phyloP scores from a whole-genome alignment of 1,140 invertebrate genomes.

The Acromyrmex echinatior region DNA sequence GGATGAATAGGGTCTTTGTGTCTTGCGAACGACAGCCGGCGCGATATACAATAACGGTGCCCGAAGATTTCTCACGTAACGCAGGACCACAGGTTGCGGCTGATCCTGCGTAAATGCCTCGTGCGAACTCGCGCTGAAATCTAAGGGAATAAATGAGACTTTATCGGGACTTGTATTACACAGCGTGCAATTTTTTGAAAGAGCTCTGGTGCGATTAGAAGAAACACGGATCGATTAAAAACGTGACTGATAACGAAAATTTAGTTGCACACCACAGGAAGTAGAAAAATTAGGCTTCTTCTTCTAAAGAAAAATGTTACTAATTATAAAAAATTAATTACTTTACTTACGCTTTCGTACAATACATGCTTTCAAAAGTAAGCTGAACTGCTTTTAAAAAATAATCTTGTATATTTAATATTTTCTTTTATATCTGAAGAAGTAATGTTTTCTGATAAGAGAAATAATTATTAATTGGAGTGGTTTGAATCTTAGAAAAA shows the following conservation, averaged over 20 bases:
- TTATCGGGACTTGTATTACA: not conserved
- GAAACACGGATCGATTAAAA: not conserved
- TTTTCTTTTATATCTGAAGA: not conserved
- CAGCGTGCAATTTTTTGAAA: not conserved
- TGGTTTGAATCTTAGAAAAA: not conserved
- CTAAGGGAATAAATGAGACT: not conserved
- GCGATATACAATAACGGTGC: constrained; percentile 77
- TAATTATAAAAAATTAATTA: constrained; percentile 46
- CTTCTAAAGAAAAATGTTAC: not conserved
- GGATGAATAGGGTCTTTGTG: constrained; percentile 77
- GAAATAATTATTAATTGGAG: not conserved
- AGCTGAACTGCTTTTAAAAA: constrained; percentile 4
- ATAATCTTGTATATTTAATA: not conserved
- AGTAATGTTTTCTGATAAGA: not conserved
- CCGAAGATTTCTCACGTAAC: constrained; percentile 75
- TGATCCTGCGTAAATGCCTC: constrained; percentile 66
- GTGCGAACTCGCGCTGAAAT: constrained; percentile 36
- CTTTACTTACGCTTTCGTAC: not conserved
- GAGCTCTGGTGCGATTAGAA: not conserved
- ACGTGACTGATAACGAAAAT: not conserved
- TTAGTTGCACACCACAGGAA: not conserved
- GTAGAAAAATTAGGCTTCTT: not conserved
- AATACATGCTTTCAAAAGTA: not conserved
- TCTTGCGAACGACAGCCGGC: constrained; percentile 76
- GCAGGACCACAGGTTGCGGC: constrained; percentile 67